Evolutionary conservation across 2,888 invertebrate species (phyloP).

Genomic region (Andrena marginata): DNA sequence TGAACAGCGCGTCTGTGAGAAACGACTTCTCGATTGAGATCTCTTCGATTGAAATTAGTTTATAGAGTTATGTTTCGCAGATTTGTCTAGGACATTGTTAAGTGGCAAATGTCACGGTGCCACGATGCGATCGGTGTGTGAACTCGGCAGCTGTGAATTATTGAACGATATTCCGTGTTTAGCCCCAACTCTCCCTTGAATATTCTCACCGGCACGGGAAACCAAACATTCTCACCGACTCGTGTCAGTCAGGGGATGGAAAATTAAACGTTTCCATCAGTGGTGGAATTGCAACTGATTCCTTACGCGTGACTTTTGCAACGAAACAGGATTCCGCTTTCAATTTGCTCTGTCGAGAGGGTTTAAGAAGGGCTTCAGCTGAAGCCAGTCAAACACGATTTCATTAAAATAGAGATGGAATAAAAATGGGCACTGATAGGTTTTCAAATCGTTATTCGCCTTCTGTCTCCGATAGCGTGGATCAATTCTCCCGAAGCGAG

Average conservation of each 20-base stretch:
- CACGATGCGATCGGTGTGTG: neutral
- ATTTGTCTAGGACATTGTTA: neutral
- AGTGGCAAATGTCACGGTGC: neutral
- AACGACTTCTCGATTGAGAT: neutral
- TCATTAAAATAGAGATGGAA: neutral
- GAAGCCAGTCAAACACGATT: conserved; percentile 35
- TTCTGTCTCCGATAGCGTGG: neutral
- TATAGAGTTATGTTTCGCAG: too few species aligned
- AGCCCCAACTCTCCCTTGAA: conserved; percentile 7
- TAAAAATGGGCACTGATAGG: neutral
- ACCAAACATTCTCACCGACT: conserved; percentile 34
- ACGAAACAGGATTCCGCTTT: conserved; percentile 45
- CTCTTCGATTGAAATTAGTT: too few species aligned
- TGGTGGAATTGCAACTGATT: conserved; percentile 40
- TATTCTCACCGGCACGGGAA: conserved; percentile 5
- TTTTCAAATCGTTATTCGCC: neutral
- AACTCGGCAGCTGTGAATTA: conserved; percentile 5
- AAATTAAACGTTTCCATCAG: conserved; percentile 46
- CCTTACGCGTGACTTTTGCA: conserved; percentile 53
- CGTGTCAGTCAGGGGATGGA: conserved; percentile 13
- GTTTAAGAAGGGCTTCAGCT: conserved; percentile 33
- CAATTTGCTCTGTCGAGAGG: conserved; percentile 43
- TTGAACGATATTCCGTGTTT: conserved; percentile 40
- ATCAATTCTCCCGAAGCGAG: conserved; percentile 11
- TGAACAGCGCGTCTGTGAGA: neutral